phyloP scores from a whole-genome alignment of 2,797 vertebrate species.

The Pseudomugil gertrudae region DNA sequence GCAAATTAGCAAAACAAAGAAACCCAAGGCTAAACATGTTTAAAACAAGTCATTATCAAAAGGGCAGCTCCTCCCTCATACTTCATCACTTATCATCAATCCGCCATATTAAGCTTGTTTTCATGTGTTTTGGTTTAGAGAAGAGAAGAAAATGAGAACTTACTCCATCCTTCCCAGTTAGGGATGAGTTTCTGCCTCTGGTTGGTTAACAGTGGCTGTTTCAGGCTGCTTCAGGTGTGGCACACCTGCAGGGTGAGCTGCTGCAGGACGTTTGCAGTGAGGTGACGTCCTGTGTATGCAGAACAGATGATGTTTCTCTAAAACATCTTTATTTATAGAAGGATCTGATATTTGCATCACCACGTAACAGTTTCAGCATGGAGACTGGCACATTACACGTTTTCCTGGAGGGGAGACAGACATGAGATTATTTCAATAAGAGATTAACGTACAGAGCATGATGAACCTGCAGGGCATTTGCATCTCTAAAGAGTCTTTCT shows the following conservation, averaged over 20 bases:
- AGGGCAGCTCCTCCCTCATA: conserved; percentile 34
- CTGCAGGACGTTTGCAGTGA: conserved; percentile 28
- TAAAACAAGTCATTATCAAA: conserved; percentile 58
- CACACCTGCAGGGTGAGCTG: conserved; percentile 31
- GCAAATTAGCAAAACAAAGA: conserved; percentile 71
- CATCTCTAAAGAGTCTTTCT: not conserved
- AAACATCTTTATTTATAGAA: conserved; percentile 14
- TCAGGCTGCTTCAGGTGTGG: conserved; percentile 26
- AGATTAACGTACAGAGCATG: conserved; percentile 22
- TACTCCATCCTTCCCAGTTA: too few relatives aligned
- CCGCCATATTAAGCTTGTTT: conserved; percentile 17
- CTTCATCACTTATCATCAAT: conserved; percentile 17
- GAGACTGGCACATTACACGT: not conserved
- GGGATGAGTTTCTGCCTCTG: too few relatives aligned
- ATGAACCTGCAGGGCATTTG: not conserved
- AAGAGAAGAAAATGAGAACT: too few relatives aligned
- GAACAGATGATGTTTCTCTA: conserved; percentile 18
- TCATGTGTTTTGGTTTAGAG: too few relatives aligned
- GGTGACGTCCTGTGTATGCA: too few relatives aligned
- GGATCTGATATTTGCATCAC: conserved; percentile 3
- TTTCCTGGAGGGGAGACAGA: conserved; percentile 10
- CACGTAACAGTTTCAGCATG: not conserved
- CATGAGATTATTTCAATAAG: conserved; percentile 21
- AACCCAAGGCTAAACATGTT: conserved; percentile 61
- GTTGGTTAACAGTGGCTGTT: conserved; percentile 27